A percentile compares a stretch with the other conserved stretches of the same genome.
Conservation (phyloP, 2,888 invertebrate genomes). For the Eudemis profundana region DNA sequence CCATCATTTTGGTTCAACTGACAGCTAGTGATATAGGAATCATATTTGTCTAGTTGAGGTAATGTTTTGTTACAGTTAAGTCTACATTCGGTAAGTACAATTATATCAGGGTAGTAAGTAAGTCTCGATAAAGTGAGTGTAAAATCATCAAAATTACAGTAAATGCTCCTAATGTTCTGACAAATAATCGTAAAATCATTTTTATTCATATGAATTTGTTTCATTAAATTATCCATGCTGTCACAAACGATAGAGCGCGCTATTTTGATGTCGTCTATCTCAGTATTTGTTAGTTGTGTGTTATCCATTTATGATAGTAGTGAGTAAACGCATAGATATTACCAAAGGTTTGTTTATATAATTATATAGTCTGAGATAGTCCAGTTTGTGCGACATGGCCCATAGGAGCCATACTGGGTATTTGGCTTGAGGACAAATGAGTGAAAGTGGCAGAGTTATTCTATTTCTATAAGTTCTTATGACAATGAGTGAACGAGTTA, state of each 20-base stretch:
- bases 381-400: too few species aligned
- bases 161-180: constrained; percentile 19
- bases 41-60: constrained; percentile 4
- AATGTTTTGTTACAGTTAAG: constrained; percentile 3
- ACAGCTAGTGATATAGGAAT: neutral
- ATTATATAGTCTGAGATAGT: too few species aligned
- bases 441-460: too few species aligned
- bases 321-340: too few species aligned
- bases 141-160: constrained; percentile 17
- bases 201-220: neutral
- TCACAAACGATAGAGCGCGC: constrained; percentile 11
- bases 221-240: neutral
- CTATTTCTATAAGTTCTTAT: too few species aligned
- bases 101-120: neutral
- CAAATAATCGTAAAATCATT: constrained; percentile 13
- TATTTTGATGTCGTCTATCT: constrained; percentile 10
- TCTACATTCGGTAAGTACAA: constrained; percentile 20
- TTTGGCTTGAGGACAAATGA: too few species aligned
- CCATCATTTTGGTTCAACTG: constrained; percentile 17
- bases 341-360: too few species aligned
- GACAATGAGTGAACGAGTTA: too few species aligned
- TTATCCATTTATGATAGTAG: neutral
- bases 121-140: constrained; percentile 4
- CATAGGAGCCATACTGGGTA: too few species aligned
- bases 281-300: constrained; percentile 5